Conservation (phyloP, 2,888 invertebrate genomes). For the Habrosyne pyritoides region DNA sequence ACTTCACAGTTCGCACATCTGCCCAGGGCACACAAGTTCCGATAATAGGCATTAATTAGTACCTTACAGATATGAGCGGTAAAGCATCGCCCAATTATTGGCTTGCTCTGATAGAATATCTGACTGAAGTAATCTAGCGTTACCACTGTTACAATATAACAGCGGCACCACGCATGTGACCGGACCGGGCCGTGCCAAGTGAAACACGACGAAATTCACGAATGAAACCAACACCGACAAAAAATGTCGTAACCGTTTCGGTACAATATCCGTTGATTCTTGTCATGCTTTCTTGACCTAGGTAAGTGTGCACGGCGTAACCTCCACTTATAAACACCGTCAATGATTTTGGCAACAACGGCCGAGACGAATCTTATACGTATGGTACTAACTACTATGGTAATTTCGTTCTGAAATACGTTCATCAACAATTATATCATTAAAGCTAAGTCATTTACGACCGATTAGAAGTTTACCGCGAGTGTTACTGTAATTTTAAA, state of each 20-base stretch:
- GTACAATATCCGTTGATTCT: conserved; percentile 30
- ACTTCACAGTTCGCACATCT: conserved; percentile 33
- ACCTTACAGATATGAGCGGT: neutral
- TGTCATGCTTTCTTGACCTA: conserved; percentile 52
- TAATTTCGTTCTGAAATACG: too few relatives aligned
- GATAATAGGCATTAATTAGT: neutral
- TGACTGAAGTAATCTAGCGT: neutral
- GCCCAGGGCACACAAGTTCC: conserved; percentile 4
- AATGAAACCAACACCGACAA: conserved; percentile 26
- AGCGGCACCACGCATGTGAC: conserved; percentile 12
- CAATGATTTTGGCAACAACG: neutral
- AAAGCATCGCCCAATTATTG: neutral
- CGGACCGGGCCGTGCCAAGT: conserved; percentile 13
- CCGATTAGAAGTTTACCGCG: conserved; percentile 6
- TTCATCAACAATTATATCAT: neutral
- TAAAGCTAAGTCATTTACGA: neutral
- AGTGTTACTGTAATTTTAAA: conserved; percentile 15
- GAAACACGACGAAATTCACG: conserved; percentile 27
- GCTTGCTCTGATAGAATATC: neutral
- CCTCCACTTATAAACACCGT: neutral
- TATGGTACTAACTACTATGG: too few relatives aligned
- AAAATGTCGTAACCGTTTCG: conserved; percentile 32
- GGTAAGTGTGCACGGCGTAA: conserved; percentile 30
- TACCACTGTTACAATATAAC: neutral
- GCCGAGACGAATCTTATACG: neutral